Conservation (phyloP, 2,888 invertebrate species). For the Amiota communis region DNA sequence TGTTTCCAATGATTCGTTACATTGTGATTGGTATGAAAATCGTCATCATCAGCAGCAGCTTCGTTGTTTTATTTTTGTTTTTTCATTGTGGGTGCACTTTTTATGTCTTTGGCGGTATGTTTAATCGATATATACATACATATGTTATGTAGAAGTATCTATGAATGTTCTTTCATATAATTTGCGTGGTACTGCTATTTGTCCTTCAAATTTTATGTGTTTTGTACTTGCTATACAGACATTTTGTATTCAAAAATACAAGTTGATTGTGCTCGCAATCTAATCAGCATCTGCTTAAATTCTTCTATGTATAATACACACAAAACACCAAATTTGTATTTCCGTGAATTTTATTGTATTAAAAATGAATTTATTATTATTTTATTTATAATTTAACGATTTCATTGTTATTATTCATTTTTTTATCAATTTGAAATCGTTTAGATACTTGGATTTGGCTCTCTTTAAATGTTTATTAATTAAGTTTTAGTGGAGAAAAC, state of each 20-base stretch:
- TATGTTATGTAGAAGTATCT: not conserved
- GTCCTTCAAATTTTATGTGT: conserved; percentile 23
- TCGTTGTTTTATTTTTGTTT: not conserved
- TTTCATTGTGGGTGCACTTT: conserved; percentile 33
- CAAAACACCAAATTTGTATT: conserved; percentile 27
- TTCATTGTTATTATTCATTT: not conserved
- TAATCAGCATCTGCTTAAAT: conserved; percentile 21
- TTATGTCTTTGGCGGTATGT: not conserved
- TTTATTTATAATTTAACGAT: not conserved
- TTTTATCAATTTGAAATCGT: not conserved
- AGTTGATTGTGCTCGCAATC: conserved; percentile 8
- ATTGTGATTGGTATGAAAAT: too few species aligned
- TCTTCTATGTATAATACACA: not conserved
- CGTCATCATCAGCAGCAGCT: not conserved
- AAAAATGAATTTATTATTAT: not conserved
- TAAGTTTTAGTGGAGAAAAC: not conserved
- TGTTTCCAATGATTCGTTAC: not conserved
- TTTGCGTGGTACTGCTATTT: conserved; percentile 31
- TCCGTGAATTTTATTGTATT: conserved; percentile 14
- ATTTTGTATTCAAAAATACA: not conserved
- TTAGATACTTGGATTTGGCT: not conserved
- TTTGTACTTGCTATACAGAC: conserved; percentile 4
- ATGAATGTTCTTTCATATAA: not conserved
- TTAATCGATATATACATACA: conserved; percentile 16
- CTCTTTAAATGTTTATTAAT: conserved; percentile 17